Percentiles rank a stretch among this genome's conserved stretches.
Conservation (phyloP, 1,140 invertebrate species). For the Drosophila bifasciata region DNA sequence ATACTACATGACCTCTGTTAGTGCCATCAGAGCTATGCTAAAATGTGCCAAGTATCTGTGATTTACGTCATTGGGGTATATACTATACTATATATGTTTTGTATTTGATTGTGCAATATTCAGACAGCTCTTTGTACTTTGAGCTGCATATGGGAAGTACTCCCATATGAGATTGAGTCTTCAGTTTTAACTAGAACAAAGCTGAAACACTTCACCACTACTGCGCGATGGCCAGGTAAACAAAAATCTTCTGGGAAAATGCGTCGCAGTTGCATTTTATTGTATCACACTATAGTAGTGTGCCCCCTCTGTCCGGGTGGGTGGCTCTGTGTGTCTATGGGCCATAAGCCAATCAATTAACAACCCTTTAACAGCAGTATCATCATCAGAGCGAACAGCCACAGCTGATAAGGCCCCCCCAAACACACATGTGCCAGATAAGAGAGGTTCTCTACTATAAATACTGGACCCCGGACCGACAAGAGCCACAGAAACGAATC, state of each 20-base stretch:
- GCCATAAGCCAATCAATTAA: slow-evolving; percentile 67
- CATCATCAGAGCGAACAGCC: slow-evolving; percentile 14
- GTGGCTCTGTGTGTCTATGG: background rate
- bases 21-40: slow-evolving; percentile 11
- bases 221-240: background rate
- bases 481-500: slow-evolving; percentile 51
- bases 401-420: slow-evolving; percentile 36
- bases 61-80: slow-evolving; percentile 43
- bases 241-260: slow-evolving; percentile 13
- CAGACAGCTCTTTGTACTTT: slow-evolving; percentile 65
- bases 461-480: slow-evolving; percentile 23
- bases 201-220: too few species aligned
- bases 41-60: slow-evolving; percentile 33
- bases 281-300: slow-evolving; percentile 27
- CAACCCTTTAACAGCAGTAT: slow-evolving; percentile 31
- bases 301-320: background rate
- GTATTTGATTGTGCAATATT: slow-evolving; percentile 38
- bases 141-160: slow-evolving; percentile 32
- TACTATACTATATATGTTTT: slow-evolving; percentile 6
- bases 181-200: too few species aligned
- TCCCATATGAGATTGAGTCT: too few species aligned
- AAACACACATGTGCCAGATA: slow-evolving; percentile 49
- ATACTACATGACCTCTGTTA: slow-evolving; percentile 20
- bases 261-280: slow-evolving; percentile 46
- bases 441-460: slow-evolving; percentile 52